Conservation (phyloP, 2,113 vertebrate genomes). For the Scalopus aquaticus region DNA sequence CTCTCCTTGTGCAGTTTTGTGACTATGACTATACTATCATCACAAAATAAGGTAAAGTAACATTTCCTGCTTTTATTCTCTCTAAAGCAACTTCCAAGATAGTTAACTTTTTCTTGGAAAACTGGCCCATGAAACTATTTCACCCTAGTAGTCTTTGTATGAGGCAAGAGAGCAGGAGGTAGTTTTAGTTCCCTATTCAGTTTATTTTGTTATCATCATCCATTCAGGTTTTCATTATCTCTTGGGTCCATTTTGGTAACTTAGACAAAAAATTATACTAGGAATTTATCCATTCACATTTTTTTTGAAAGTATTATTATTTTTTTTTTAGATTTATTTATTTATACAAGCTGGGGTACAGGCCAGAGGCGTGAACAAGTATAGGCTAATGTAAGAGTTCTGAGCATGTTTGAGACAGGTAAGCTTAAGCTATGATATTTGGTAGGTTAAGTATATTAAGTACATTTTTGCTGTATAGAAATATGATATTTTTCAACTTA, state of each 20-base stretch:
- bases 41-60: background rate
- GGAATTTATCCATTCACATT: background rate
- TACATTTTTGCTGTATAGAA: too few species aligned
- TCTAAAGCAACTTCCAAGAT: background rate
- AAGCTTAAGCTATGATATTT: too few species aligned
- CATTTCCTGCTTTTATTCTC: background rate
- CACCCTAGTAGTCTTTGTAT: background rate
- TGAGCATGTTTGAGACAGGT: too few species aligned
- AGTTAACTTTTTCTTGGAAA: constrained; percentile 17
- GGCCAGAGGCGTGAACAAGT: too few species aligned
- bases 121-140: background rate
- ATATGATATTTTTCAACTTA: too few species aligned
- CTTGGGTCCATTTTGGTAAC: background rate
- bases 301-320: too few species aligned
- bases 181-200: background rate
- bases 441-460: too few species aligned
- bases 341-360: too few species aligned
- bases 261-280: background rate
- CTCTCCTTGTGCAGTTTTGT: background rate
- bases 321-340: too few species aligned
- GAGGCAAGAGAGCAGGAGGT: too few species aligned
- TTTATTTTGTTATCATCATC: background rate
- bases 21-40: background rate
- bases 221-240: background rate
- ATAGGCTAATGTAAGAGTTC: too few species aligned